These are phyloP conservation scores for Drosophila watanabei DNA, from an alignment of 1,140 invertebrate genomes.

Conservation along the genomic window DNA sequence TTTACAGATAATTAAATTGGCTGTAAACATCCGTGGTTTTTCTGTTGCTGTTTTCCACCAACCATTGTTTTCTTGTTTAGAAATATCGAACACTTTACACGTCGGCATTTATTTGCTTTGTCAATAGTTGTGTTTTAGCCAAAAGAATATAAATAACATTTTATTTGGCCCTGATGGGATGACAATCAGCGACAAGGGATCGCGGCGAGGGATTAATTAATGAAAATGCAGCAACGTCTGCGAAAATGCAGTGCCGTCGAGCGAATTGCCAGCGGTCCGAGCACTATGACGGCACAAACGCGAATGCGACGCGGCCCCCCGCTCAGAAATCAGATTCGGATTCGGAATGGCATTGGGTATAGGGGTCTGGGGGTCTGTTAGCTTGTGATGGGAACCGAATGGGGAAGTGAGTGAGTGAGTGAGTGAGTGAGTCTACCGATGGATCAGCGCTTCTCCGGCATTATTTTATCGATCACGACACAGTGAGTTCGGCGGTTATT, in stretches of 20 bases:
- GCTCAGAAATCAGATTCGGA: conserved; percentile 21
- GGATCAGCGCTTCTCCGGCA: conserved; percentile 16
- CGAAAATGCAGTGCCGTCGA: conserved; percentile 1
- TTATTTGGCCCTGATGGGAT: conserved; percentile 6
- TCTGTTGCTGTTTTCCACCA: neutral
- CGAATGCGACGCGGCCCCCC: conserved; percentile 16
- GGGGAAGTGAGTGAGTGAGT: conserved; percentile 9
- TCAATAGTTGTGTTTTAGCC: conserved; percentile 14
- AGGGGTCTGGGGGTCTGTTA: conserved; percentile 9
- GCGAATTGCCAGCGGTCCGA: conserved; percentile 26
- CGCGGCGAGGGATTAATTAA: conserved; percentile 12
- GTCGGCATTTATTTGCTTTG: neutral
- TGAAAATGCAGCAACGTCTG: conserved; percentile 21
- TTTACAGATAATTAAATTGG: neutral
- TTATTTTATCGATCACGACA: conserved; percentile 49
- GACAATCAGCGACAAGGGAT: neutral
- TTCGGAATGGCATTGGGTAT: conserved; percentile 19
- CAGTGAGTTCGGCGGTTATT: conserved; percentile 4
- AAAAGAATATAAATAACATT: conserved; percentile 36
- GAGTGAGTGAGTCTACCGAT: conserved; percentile 6
- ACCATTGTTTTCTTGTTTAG: neutral
- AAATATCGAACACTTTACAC: neutral
- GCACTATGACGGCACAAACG: conserved; percentile 15
- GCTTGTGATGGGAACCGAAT: conserved; percentile 9
- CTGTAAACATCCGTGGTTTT: neutral